Base-by-base conservation (phyloP, 2,113 vertebrate species). In the Patagioenas fasciata region DNA sequence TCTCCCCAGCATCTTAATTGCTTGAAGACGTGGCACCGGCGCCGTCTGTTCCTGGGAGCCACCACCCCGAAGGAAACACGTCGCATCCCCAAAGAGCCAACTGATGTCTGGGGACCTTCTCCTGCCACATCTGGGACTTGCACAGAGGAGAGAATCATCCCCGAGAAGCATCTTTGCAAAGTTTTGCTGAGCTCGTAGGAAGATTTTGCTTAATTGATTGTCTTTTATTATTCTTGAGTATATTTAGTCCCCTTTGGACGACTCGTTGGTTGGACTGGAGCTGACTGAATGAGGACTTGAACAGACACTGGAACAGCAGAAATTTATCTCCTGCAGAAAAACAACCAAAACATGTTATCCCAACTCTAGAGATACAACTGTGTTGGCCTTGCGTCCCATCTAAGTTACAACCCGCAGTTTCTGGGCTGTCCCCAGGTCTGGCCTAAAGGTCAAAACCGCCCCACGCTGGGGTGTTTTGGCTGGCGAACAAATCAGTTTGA, bases 111-210 rank as follows among this genome's bases (percentile, higher is more conserved):
- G 94, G 86, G 95, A 89, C 54, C 36, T 47, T 67, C 80, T 11
- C 42, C 61, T 64, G 42, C 31, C 0, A 0, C 67, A 38, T 57
- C 26, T 60, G 95, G 64, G 86, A 88, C 67, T 75, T 3, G 1
- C 36, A 15, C 32, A 40, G 87, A 89, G 42, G 28, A 80, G 57
- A 48, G 48, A 70, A 78, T 58, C 60, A 40, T 42, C 57, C 66
- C 2, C 0, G 3, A 56, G 69, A 94, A 86, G 40, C 80, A 40
- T 69, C 72, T 95, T 77, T 15, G 9, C 2, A 19, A 85, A 32
- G 29, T 94, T 95, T 90, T 91, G 89, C 93, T 96, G 95, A 93
- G 89, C 86, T 88, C 20, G 88, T 90, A 89, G 80, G 69, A 95
- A 62, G 47, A 57, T 89, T 70, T 38, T 31, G 21, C 75, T 81